Base-by-base conservation (phyloP, 2,113 vertebrate species). In the Ptilorrhoa leucosticta region DNA sequence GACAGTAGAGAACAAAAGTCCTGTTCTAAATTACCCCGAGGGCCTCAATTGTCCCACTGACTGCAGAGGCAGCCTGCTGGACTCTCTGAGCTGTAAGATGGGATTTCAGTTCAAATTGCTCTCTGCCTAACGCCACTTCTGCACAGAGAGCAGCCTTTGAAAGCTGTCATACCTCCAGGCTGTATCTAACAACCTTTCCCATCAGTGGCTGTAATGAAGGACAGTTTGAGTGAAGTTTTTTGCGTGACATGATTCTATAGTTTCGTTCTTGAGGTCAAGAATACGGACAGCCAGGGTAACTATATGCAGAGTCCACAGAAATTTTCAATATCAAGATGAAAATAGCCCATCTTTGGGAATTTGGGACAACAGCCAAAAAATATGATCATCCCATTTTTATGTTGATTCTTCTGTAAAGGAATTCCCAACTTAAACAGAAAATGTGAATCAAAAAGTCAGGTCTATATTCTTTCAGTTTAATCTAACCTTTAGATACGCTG, bases 191-290 rank as follows among this genome's bases (percentile, higher is more conserved):
- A 57, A 40, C 68, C 26, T 81, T 86, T 76, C 51, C 68, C 14
- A 58, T n/a, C 54, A 86, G 35, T 22, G 22, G 33, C n/a, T 44
- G 7, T 7, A 85, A 40, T 0, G 1, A 87, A 72, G 31, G 71
- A 39, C 76, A 83, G 28, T 45, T 53, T 53, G 45, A 90, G 50
- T 0, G 0, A n/a, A 65, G 20, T 9, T 50, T 70, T 92, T 73
- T 45, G 31, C 50, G 15, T 5, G 0, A 69, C 1, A 0, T 19
- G 22, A 28, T 57, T 48, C 23, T 0, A 0, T 13, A 45, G 22
- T 19, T 72, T 50, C 76, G 8, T 23, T 80, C 57, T 64, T 76
- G 35, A 88, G 27, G 31, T 75, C 50, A 90, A 88, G 48, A 83
- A 69, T 27, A 73, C 4, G 68, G 44, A 48, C 27, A 79, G 33